These are phyloP conservation scores for Laticauda laticaudata DNA, from an alignment of 2,113 vertebrate genomes.

Conservation along the genomic window DNA sequence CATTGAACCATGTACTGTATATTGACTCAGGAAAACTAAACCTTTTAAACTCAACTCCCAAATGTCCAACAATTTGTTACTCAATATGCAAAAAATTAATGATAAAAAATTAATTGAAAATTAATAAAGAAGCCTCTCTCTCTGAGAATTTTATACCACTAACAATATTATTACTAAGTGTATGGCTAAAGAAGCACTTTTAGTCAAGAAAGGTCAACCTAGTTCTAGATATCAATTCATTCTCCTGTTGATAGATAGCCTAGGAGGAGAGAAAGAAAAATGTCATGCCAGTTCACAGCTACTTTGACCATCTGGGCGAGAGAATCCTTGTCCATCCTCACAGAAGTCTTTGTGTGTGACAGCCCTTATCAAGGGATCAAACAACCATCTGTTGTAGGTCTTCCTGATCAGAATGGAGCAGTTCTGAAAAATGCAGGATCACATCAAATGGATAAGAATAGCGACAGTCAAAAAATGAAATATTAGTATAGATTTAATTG, in stretches of 20 bases:
- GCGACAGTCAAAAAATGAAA: not conserved
- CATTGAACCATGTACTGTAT: conserved; percentile 44
- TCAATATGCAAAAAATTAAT: not conserved
- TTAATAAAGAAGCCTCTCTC: not conserved
- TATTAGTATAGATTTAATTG: not conserved
- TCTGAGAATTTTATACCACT: not conserved
- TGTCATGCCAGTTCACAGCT: not conserved
- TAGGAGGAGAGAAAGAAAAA: not conserved
- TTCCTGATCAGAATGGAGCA: not conserved
- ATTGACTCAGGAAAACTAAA: conserved; percentile 42
- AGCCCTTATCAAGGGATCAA: not conserved
- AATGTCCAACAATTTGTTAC: not conserved
- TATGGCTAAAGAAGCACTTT: not conserved
- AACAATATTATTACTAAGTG: not conserved
- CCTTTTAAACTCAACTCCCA: conserved; percentile 28
- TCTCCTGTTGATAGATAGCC: not conserved
- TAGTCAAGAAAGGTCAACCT: not conserved
- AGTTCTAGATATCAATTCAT: not conserved
- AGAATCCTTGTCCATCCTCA: not conserved
- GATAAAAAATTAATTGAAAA: no score
- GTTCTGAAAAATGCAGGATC: not conserved
- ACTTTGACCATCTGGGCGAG: not conserved
- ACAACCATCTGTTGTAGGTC: not conserved
- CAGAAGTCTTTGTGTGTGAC: not conserved
- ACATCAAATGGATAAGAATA: not conserved